Percentiles rank a stretch among this genome's conserved stretches.
Evolutionary conservation across 1,140 invertebrate genomes (phyloP).

Genomic region (Pollicipes pollicipes): DNA sequence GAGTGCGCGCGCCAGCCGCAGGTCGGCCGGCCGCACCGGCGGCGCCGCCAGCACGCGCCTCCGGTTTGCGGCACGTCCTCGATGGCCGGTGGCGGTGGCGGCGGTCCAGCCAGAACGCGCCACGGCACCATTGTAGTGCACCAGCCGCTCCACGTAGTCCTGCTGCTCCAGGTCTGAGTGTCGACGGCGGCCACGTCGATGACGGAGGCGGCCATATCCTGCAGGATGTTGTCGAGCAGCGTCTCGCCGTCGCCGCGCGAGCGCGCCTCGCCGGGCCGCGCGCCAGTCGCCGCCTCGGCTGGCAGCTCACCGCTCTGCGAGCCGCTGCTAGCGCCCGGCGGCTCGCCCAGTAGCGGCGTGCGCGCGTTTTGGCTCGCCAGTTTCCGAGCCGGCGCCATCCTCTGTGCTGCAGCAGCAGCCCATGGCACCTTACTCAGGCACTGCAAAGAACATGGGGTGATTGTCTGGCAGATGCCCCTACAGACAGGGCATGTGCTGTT

Average conservation of each 20-base stretch:
- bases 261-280: not conserved
- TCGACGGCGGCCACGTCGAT: constrained; percentile 65
- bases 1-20: not conserved
- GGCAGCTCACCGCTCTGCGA: not conserved
- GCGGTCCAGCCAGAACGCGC: not conserved
- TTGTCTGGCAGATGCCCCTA: no score
- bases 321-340: not conserved
- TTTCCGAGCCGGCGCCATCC: not conserved
- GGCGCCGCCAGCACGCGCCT: not conserved
- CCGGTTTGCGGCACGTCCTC: not conserved
- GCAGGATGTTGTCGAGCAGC: not conserved
- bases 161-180: constrained; percentile 56
- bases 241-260: not conserved
- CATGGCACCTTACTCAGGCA: no score
- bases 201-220: constrained; percentile 26
- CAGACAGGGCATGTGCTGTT: no score
- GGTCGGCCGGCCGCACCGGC: no score
- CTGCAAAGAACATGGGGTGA: no score
- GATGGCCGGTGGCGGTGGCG: not conserved
- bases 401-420: constrained; percentile 1
- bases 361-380: not conserved
- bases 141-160: constrained; percentile 55
- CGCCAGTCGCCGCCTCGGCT: not conserved
- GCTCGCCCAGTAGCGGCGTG: not conserved
- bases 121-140: constrained; percentile 36